These are phyloP conservation scores for Adineta ricciae DNA, from an alignment of 2,888 invertebrate species.

Conservation along the genomic window DNA sequence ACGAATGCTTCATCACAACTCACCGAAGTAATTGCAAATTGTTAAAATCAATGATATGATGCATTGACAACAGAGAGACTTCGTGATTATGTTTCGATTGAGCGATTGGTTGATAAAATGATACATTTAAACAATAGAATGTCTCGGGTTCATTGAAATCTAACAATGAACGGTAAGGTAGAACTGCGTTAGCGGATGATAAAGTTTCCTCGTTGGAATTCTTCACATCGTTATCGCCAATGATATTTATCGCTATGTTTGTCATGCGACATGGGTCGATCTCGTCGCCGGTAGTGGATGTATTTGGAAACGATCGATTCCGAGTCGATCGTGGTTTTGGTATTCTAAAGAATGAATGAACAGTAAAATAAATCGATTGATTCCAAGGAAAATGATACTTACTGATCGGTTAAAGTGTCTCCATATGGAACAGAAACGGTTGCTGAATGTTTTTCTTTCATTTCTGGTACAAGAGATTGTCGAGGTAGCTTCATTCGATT, in stretches of 20 bases:
- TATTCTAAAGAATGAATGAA: background rate
- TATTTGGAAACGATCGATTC: background rate
- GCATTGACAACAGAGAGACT: conserved; percentile 72
- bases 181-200: background rate
- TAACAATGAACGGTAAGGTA: conserved; percentile 34
- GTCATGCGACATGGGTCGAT: background rate
- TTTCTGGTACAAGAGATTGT: background rate
- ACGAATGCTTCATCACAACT: background rate
- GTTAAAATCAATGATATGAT: conserved; percentile 40
- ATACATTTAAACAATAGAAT: conserved; percentile 64
- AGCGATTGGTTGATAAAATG: conserved; percentile 68
- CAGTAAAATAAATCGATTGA: too few relatives aligned
- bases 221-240: background rate
- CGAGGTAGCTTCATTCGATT: background rate
- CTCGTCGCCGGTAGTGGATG: background rate
- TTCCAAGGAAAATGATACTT: background rate
- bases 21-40: background rate
- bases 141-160: conserved; percentile 56
- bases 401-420: background rate
- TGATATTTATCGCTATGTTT: background rate
- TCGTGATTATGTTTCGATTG: conserved; percentile 67
- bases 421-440: background rate
- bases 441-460: conserved; percentile 2
- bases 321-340: background rate
- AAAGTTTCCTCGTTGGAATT: background rate